Evolutionary conservation across 1,140 invertebrate species (phyloP).

Genomic region (Uloborus diversus): DNA sequence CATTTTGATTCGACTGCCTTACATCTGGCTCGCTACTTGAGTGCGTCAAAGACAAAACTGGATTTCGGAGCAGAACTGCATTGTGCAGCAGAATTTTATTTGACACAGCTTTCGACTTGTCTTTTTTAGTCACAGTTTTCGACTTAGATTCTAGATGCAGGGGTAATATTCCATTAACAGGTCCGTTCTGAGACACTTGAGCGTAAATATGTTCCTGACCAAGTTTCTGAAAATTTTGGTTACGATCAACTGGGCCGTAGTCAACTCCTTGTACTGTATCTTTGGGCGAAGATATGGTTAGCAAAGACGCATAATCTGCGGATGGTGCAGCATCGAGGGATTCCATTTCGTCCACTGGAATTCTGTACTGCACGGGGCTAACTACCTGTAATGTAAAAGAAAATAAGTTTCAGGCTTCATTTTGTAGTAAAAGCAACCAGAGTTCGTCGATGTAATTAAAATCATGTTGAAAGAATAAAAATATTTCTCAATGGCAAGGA

Average conservation of each 20-base stretch:
- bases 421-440: too few relatives aligned
- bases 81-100: conserved; percentile 10
- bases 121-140: background rate
- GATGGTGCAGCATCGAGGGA: conserved; percentile 33
- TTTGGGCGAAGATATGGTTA: conserved; percentile 10
- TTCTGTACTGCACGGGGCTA: background rate
- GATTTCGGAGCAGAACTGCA: conserved; percentile 17
- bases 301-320: conserved; percentile 25
- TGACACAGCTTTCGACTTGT: background rate
- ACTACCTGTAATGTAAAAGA: background rate
- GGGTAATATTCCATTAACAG: background rate
- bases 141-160: background rate
- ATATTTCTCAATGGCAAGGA: too few relatives aligned
- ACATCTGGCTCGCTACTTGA: conserved; percentile 26
- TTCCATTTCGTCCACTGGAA: conserved; percentile 14
- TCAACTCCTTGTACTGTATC: background rate
- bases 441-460: too few relatives aligned
- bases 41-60: conserved; percentile 11
- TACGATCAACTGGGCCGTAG: background rate
- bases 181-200: conserved; percentile 10
- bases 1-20: background rate
- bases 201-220: conserved; percentile 40
- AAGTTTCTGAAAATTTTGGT: conserved; percentile 8
- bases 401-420: background rate
- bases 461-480: too few relatives aligned